A percentile compares a stretch with the other conserved stretches of the same genome.
Evolutionary conservation across 2,888 invertebrate genomes (phyloP).

Genomic region (Tachystola acroxantha): DNA sequence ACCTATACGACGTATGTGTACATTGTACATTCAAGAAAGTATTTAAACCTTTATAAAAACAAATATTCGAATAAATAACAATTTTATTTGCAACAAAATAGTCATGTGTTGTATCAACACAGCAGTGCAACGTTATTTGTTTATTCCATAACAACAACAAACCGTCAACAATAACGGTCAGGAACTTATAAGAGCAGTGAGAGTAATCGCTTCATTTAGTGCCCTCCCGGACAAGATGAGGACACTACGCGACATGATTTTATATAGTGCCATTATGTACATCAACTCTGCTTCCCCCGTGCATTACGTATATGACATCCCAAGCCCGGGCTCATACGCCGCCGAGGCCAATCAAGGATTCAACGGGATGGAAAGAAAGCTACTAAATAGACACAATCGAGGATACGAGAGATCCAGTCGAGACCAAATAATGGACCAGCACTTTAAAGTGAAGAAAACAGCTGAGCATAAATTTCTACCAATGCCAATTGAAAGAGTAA

Average conservation of each 20-base stretch:
- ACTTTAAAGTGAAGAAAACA: conserved; percentile 36
- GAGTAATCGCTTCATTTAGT: conserved; percentile 22
- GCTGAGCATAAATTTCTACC: neutral
- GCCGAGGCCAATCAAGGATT: too few species aligned
- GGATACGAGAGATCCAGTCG: conserved; percentile 26
- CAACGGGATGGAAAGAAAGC: conserved; percentile 28
- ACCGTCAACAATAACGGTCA: conserved; percentile 24
- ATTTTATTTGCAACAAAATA: too few species aligned
- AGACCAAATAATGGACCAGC: conserved; percentile 36
- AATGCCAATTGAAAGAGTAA: neutral
- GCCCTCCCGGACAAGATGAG: conserved; percentile 33
- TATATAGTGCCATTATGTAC: conserved; percentile 23
- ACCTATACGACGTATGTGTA: too few species aligned
- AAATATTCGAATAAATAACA: too few species aligned
- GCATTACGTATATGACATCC: conserved; percentile 39
- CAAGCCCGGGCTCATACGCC: conserved; percentile 30
- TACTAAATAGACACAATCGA: conserved; percentile 25
- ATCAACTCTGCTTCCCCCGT: conserved; percentile 27
- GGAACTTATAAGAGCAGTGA: conserved; percentile 37
- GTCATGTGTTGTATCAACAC: too few species aligned
- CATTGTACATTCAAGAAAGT: too few species aligned
- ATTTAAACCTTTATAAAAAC: too few species aligned
- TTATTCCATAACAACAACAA: conserved; percentile 28
- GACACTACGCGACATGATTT: conserved; percentile 24
- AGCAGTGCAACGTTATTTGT: too few species aligned